Conservation (phyloP, 37 sponge, comb jelly and placozoan genomes). For the Bolinopsis microptera region DNA sequence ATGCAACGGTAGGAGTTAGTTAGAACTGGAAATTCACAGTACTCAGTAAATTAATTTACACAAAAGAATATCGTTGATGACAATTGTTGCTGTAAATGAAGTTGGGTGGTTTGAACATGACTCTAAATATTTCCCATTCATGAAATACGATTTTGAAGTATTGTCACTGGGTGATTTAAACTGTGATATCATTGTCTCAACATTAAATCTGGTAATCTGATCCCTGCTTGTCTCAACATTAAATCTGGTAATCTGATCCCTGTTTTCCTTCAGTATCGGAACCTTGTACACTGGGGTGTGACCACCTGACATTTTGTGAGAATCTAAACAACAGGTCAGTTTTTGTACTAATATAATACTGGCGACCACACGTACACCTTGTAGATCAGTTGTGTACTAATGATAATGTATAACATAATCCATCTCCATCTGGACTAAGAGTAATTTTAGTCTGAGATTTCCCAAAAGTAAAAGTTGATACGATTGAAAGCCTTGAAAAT, state of each 20-base stretch:
- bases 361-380: too few relatives aligned
- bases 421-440: too few relatives aligned
- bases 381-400: too few relatives aligned
- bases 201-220: background rate
- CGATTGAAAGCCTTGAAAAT: too few relatives aligned
- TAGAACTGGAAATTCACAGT: background rate
- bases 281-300: constrained; percentile 44
- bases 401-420: too few relatives aligned
- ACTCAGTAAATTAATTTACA: background rate
- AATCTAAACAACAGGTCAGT: constrained; percentile 45
- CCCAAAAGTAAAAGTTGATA: too few relatives aligned
- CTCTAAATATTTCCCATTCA: background rate
- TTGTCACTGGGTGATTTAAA: background rate
- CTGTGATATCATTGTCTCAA: background rate
- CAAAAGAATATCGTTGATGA: background rate
- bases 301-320: constrained; percentile 30
- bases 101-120: background rate
- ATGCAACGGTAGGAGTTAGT: background rate
- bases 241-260: background rate
- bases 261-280: background rate
- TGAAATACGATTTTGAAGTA: background rate
- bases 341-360: too few relatives aligned
- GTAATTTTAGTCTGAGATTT: too few relatives aligned
- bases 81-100: background rate
- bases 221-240: background rate